phyloP scores from a whole-genome alignment of 2,888 invertebrate species.

The Drosophila gaucha region DNA sequence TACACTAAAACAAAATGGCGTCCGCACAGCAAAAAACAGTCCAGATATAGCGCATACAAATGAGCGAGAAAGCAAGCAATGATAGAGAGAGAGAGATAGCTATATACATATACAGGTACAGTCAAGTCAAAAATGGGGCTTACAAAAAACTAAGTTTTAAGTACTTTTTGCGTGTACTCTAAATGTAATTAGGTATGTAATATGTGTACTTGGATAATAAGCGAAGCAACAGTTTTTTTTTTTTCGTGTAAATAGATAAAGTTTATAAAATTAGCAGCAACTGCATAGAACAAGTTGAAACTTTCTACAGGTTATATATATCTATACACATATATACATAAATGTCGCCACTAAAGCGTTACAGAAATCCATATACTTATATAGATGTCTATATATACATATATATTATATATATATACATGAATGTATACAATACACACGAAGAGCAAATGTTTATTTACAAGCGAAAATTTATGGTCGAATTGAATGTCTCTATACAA shows the following conservation, averaged over 20 bases:
- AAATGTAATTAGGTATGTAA: constrained; percentile 29
- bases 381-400: constrained; percentile 1
- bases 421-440: constrained; percentile 34
- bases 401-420: neutral
- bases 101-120: neutral
- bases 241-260: constrained; percentile 9
- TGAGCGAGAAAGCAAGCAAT: constrained; percentile 15
- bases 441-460: constrained; percentile 20
- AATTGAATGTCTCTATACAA: constrained; percentile 9
- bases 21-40: constrained; percentile 12
- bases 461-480: constrained; percentile 5
- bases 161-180: constrained; percentile 26
- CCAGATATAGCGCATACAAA: constrained; percentile 17
- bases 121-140: constrained; percentile 12
- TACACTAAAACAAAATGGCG: constrained; percentile 35
- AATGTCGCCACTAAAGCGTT: too few relatives aligned
- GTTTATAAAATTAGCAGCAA: constrained; percentile 15
- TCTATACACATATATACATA: neutral
- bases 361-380: neutral
- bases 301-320: constrained; percentile 13
- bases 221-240: constrained; percentile 12
- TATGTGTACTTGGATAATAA: constrained; percentile 28
- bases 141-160: constrained; percentile 10
- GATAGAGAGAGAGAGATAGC: neutral
- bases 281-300: constrained; percentile 5